These are phyloP conservation scores for Thamnaconus septentrionalis DNA, from an alignment of 2,113 vertebrate genomes.

Conservation along the genomic window DNA sequence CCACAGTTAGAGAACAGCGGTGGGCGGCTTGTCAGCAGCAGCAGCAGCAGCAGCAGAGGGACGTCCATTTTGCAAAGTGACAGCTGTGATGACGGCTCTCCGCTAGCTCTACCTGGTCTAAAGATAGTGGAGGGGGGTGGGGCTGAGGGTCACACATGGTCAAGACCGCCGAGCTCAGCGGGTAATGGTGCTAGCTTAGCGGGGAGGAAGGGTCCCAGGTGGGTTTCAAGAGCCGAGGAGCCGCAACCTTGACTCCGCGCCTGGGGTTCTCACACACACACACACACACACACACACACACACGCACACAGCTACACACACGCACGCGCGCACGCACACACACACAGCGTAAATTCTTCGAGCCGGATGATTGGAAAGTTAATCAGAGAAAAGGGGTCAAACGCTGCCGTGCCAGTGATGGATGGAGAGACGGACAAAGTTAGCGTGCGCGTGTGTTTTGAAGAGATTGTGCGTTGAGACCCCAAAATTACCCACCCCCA, in stretches of 20 bases:
- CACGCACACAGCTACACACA: not conserved
- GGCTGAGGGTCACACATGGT: slow-evolving; percentile 51
- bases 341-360: slow-evolving; percentile 27
- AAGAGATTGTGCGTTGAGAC: slow-evolving; percentile 20
- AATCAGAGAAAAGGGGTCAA: slow-evolving; percentile 65
- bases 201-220: slow-evolving; percentile 54
- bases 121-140: not conserved
- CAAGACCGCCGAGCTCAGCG: slow-evolving; percentile 21
- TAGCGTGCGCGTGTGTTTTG: slow-evolving; percentile 8
- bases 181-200: slow-evolving; percentile 45
- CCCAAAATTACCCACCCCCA: not conserved
- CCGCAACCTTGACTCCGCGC: slow-evolving; percentile 44
- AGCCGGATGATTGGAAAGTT: slow-evolving; percentile 57
- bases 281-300: slow-evolving; percentile 12
- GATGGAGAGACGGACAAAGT: slow-evolving; percentile 34
- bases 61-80: not conserved
- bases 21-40: not conserved
- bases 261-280: slow-evolving; percentile 8
- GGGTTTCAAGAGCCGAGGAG: slow-evolving; percentile 26
- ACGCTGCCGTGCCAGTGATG: slow-evolving; percentile 8
- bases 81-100: slow-evolving; percentile 48
- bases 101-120: slow-evolving; percentile 43
- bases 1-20: no score
- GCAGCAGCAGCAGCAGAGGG: not conserved
- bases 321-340: slow-evolving; percentile 20